Base-by-base conservation (phyloP, 2,888 invertebrate genomes). In the Pseudococcus jackbeardsleyi region DNA sequence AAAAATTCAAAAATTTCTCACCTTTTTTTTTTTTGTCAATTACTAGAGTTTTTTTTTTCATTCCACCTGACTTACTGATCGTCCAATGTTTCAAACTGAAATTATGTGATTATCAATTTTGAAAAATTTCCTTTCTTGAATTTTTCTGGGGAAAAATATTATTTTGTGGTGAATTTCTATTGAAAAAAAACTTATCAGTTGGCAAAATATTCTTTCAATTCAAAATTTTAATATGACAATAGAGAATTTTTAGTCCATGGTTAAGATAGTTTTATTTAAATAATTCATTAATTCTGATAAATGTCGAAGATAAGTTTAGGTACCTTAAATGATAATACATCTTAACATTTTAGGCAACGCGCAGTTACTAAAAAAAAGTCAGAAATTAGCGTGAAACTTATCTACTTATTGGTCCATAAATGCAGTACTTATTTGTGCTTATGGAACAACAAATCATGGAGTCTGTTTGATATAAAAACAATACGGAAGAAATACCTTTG, bases 251-350 rank as follows among this genome's bases (percentile, higher is more conserved):
- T 22, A 22, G 9, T 26, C 33, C 17, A 39, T 33, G 72, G 33
- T 33, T 72, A 72, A 17, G 33, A 72, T 72, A 72, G 4, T 72
- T 72, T 72, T 72, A 33, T 72, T 72, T 72, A 33, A 72, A 72
- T 64, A 39, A 72, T 72, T 72, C 72, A 72, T 72, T 72, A 72
- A 17, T 33, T 72, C 17, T 33, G 26, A 72, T 72, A 72, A 72
- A 72, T 72, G 33, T 72, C 17, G 72, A 72, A 72, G 26, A 72
- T 72, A 72, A 72, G 72, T 72, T n/a, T n/a, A n/a, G n/a, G 33
- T 72, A 72, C 33, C 72, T 72, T 72, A 72, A 72, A 72, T 17
- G 33, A 72, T 72, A 72, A 72, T 72, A 42, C 46, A 82, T 82
- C 79, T 82, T 46, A 33, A 72, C 33, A 15, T 82, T 33, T 82